Conservation (phyloP, 2,797 vertebrate genomes). For the Pseudopleuronectes americanus region DNA sequence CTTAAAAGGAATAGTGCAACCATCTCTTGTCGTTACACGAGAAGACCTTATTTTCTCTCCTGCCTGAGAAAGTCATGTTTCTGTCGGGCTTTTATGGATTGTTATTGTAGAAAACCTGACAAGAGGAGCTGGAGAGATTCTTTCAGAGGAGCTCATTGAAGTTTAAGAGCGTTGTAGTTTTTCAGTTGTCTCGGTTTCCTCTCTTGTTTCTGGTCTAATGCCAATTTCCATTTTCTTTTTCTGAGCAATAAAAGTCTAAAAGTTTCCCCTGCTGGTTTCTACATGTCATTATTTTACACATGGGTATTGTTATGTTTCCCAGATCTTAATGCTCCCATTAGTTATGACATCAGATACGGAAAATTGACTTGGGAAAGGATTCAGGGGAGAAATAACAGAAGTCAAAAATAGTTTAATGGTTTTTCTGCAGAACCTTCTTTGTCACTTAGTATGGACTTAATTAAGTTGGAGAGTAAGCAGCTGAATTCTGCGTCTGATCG, state of each 20-base stretch:
- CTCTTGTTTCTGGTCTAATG: slow-evolving; percentile 71
- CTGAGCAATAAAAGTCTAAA: slow-evolving; percentile 74
- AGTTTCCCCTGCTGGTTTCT: slow-evolving; percentile 73
- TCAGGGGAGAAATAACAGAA: slow-evolving; percentile 64
- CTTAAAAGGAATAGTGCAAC: slow-evolving; percentile 77
- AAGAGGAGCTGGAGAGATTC: slow-evolving; percentile 56
- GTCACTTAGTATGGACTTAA: slow-evolving; percentile 56
- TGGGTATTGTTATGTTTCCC: slow-evolving; percentile 74
- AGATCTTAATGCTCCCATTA: slow-evolving; percentile 76
- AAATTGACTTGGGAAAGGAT: slow-evolving; percentile 64
- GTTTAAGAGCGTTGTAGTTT: slow-evolving; percentile 63
- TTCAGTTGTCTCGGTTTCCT: slow-evolving; percentile 71
- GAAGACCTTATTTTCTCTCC: slow-evolving; percentile 71
- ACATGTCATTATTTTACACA: slow-evolving; percentile 76
- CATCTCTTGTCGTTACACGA: slow-evolving; percentile 75
- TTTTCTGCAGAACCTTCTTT: slow-evolving; percentile 42
- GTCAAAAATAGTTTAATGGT: slow-evolving; percentile 59
- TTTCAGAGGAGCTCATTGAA: slow-evolving; percentile 66
- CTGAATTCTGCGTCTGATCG: slow-evolving; percentile 40
- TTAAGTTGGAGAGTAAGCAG: slow-evolving; percentile 36
- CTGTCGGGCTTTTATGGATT: slow-evolving; percentile 70
- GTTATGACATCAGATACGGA: slow-evolving; percentile 76
- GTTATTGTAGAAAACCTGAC: slow-evolving; percentile 70
- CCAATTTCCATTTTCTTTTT: slow-evolving; percentile 78
- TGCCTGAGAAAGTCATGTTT: slow-evolving; percentile 73